phyloP scores from a whole-genome alignment of 2,888 invertebrate species.

The Protophormia terraenovae region DNA sequence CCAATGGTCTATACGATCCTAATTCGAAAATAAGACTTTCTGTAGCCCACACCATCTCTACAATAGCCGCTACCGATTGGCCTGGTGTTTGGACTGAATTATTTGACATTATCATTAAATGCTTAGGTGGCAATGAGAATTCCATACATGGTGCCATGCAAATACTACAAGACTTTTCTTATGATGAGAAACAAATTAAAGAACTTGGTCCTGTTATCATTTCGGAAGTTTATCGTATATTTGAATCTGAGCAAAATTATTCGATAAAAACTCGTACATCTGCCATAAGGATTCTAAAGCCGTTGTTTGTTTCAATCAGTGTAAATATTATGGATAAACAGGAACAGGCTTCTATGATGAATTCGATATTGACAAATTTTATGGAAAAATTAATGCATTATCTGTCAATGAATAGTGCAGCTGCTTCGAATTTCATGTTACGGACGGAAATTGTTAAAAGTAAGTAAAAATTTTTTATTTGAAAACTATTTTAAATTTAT shows the following conservation, averaged over 20 bases:
- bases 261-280: slow-evolving; percentile 85
- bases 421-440: slow-evolving; percentile 84
- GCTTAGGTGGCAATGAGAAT: slow-evolving; percentile 84
- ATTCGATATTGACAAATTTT: slow-evolving; percentile 86
- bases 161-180: slow-evolving; percentile 86
- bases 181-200: slow-evolving; percentile 86
- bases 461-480: slow-evolving; percentile 66
- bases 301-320: slow-evolving; percentile 82
- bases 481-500: no score
- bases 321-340: slow-evolving; percentile 81
- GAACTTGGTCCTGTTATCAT: slow-evolving; percentile 86
- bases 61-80: slow-evolving; percentile 88
- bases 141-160: slow-evolving; percentile 88
- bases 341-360: slow-evolving; percentile 84
- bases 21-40: slow-evolving; percentile 86
- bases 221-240: slow-evolving; percentile 87
- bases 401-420: slow-evolving; percentile 83
- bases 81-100: slow-evolving; percentile 87
- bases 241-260: slow-evolving; percentile 83
- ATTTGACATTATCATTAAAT: slow-evolving; percentile 86
- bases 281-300: slow-evolving; percentile 86
- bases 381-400: slow-evolving; percentile 85
- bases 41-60: slow-evolving; percentile 87
- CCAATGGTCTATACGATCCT: slow-evolving; percentile 85
- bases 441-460: slow-evolving; percentile 86